phyloP scores from a whole-genome alignment of 2,113 vertebrate species.

The Mungos mungo region DNA sequence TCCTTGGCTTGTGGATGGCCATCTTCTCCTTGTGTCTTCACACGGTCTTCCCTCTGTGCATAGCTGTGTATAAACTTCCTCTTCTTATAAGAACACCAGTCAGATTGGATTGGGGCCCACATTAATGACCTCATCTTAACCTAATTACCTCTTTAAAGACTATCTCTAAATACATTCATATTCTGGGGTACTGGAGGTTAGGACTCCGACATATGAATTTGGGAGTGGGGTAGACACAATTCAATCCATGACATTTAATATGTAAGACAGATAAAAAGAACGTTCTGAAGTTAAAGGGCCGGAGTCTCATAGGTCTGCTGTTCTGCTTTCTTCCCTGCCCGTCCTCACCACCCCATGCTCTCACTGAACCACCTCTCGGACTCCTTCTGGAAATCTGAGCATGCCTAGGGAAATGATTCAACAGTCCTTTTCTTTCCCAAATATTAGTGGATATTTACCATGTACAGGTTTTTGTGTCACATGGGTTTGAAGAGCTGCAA shows the following conservation, averaged over 20 bases:
- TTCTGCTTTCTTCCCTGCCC: not conserved
- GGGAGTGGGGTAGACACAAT: not conserved
- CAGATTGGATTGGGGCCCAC: not conserved
- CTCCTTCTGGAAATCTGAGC: not conserved
- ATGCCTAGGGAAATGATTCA: not conserved
- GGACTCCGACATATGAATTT: not conserved
- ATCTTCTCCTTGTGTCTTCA: not conserved
- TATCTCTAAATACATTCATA: not conserved
- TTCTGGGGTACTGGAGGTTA: not conserved
- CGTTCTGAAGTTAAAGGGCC: not conserved
- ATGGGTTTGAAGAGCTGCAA: not conserved
- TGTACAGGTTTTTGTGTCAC: not conserved
- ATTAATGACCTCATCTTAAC: not conserved
- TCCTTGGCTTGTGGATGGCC: not conserved
- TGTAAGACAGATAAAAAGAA: not conserved
- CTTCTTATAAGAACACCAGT: not conserved
- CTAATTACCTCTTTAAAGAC: not conserved
- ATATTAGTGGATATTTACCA: not conserved
- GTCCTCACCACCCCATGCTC: no score
- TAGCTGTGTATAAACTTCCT: not conserved
- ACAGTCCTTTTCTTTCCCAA: not conserved
- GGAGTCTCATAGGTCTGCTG: not conserved
- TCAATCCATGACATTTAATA: not conserved
- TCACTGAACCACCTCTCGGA: not conserved
- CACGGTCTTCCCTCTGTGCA: not conserved